Evolutionary conservation across 2,113 vertebrate genomes (phyloP).

Genomic region (Nanorana parkeri): DNA sequence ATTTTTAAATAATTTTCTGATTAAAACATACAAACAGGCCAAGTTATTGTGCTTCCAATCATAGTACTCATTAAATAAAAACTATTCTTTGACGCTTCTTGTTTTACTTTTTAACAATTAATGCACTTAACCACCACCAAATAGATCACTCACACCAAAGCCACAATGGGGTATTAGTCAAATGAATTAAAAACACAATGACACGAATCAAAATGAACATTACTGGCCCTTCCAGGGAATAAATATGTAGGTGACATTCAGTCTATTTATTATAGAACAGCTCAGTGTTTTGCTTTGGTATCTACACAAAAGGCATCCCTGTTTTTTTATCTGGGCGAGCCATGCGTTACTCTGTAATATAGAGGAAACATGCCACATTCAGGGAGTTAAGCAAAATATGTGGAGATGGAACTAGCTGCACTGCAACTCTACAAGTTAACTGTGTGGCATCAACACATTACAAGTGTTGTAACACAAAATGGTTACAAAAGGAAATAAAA

Average conservation of each 20-base stretch:
- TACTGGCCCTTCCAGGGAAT: neutral
- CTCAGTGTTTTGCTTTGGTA: constrained; percentile 74
- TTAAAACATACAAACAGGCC: neutral
- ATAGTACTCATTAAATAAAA: neutral
- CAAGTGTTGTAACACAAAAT: neutral
- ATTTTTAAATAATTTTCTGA: neutral
- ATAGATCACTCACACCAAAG: neutral
- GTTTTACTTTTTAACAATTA: neutral
- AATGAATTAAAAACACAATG: neutral
- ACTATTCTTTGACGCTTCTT: constrained; percentile 23
- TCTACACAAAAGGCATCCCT: constrained; percentile 73
- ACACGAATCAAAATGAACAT: no score
- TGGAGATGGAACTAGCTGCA: neutral
- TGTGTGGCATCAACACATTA: neutral
- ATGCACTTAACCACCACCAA: neutral
- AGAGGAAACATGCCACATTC: neutral
- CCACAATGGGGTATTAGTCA: neutral
- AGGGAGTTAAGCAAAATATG: neutral
- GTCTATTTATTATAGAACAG: constrained; percentile 53
- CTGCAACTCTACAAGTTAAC: no score
- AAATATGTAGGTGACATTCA: constrained; percentile 4
- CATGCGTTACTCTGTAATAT: neutral
- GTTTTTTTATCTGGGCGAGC: constrained; percentile 62
- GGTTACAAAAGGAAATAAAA: no score
- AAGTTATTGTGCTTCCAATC: constrained; percentile 37